Conservation (phyloP, 1,140 invertebrate genomes). For the Druon quercuslanigerum region DNA sequence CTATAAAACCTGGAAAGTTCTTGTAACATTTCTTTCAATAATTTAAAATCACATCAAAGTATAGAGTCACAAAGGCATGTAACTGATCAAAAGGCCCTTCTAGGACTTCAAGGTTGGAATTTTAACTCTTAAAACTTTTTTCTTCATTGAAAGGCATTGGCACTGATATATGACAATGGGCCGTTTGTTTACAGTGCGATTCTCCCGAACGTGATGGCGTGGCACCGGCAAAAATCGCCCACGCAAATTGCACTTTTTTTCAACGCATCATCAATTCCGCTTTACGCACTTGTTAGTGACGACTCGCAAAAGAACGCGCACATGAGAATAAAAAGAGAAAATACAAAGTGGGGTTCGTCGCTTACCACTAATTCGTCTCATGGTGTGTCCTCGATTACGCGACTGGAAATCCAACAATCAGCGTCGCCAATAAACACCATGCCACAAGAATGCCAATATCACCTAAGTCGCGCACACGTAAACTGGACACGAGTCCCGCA, state of each 20-base stretch:
- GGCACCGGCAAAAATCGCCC: slow-evolving; percentile 16
- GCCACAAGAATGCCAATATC: slow-evolving; percentile 52
- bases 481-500: slow-evolving; percentile 39
- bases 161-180: slow-evolving; percentile 19
- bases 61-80: too few species aligned
- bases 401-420: slow-evolving; percentile 42
- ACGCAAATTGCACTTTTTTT: slow-evolving; percentile 17
- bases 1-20: too few species aligned
- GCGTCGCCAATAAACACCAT: slow-evolving; percentile 57
- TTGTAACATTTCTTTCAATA: too few species aligned
- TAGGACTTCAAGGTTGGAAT: slow-evolving; percentile 27
- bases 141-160: not conserved
- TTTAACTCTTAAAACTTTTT: slow-evolving; percentile 6
- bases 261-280: slow-evolving; percentile 16
- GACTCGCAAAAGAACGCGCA: not conserved
- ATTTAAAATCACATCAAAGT: too few species aligned
- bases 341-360: slow-evolving; percentile 25
- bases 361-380: slow-evolving; percentile 72
- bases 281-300: not conserved
- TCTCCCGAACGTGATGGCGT: slow-evolving; percentile 23
- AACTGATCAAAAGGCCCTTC: slow-evolving; percentile 3
- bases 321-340: not conserved
- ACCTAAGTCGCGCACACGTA: slow-evolving; percentile 45
- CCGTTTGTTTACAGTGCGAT: slow-evolving; percentile 29
- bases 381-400: slow-evolving; percentile 54